Base-by-base conservation (phyloP, 2,888 invertebrate genomes). In the Tromatobia lineatoria region DNA sequence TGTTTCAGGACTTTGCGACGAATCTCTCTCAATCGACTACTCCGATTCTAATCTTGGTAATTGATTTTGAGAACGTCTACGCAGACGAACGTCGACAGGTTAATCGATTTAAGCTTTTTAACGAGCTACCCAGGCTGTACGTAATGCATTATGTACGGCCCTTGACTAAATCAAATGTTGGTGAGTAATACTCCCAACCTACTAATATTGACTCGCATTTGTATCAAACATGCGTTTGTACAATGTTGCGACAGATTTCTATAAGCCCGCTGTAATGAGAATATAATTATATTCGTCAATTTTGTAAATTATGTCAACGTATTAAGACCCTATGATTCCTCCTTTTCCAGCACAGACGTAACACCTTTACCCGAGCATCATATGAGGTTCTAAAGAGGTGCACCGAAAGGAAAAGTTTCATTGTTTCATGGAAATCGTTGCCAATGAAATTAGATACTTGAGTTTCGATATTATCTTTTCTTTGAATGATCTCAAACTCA, bases 1-100 rank as follows among this genome's bases (percentile, higher is more conserved):
- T 64, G 64, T 64, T 64, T 11, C 64, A 20, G 42, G 38, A 64
- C 64, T 64, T 64, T 42, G 64, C 34, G 64, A 64, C 64, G 64
- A 64, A 3, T 61, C 61, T 57, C 34, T 64, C 64, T 34, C 64
- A 64, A 64, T 64, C 64, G 64, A 20, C 18, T 10, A 18, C 38
- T 20, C n/a, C 64, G 38, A 42, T 64, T 64, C 34, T 64, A 64
- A 64, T 64, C 42, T 64, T 20, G 18, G 10, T 64, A 64, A 64
- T 64, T 64, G 64, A 64, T 64, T 64, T 64, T 64, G 34, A 38
- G 18, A 64, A 64, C 38, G 13, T 64, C 42, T 42, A 20, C 38
- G 7, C 38, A 38, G 64, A 38, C 64, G 34, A 18, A 38, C 18
- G 64, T 25, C 10, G 64, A 64, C 38, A 3, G 38, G 13, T 18